A percentile compares a stretch with the other conserved stretches of the same genome.
Evolutionary conservation across 2,113 vertebrate genomes (phyloP).

Genomic region (cat (Felis catus)): DNA sequence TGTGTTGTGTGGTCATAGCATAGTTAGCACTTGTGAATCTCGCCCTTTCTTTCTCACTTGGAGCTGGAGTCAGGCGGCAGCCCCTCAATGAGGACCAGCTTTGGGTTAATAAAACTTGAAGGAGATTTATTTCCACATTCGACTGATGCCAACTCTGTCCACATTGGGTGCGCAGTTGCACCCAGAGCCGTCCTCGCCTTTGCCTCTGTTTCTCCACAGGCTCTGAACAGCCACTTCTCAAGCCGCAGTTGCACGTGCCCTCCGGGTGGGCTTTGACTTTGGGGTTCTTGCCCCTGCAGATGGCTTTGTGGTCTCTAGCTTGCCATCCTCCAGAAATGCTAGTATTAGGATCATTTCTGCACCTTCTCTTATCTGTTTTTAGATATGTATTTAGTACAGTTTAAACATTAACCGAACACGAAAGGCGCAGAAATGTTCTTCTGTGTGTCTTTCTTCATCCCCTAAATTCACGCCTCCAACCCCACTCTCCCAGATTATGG

Average conservation of each 20-base stretch:
- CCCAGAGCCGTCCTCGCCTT: neutral
- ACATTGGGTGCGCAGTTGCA: too few relatives aligned
- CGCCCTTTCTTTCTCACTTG: too few relatives aligned
- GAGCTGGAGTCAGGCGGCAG: neutral
- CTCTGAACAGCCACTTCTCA: neutral
- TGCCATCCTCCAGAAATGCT: neutral
- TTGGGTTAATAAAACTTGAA: neutral
- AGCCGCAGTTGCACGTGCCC: neutral
- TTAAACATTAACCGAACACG: too few relatives aligned
- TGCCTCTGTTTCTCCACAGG: too few relatives aligned
- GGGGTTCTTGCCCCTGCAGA: neutral
- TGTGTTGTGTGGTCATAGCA: neutral
- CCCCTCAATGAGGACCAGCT: fast-evolving
- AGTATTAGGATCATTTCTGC: neutral
- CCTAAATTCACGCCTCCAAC: fast-evolving
- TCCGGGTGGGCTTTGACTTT: neutral
- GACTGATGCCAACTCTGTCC: too few relatives aligned
- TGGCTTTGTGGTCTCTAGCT: neutral
- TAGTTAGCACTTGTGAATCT: neutral
- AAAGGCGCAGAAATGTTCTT: fast-evolving
- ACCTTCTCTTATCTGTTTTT: neutral
- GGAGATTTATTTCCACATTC: too few relatives aligned
- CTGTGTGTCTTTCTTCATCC: fast-evolving
- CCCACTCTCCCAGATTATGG: fast-evolving
- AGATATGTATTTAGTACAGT: too few relatives aligned